These are phyloP conservation scores for Podotricha telesiphe DNA, from an alignment of 2,888 invertebrate genomes.

Conservation along the genomic window DNA sequence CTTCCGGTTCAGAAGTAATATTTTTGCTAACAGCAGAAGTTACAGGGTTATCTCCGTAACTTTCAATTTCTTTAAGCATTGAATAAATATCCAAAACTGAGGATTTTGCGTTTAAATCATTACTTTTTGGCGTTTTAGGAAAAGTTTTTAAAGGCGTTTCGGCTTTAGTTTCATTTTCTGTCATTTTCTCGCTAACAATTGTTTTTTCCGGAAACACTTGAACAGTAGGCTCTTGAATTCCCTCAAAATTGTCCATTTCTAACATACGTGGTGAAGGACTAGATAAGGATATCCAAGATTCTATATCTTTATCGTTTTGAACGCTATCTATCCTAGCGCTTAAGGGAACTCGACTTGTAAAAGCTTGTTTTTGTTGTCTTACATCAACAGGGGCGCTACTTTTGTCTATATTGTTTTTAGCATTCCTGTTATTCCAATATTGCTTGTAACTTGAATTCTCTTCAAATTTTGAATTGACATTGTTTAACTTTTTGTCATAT, in stretches of 20 bases:
- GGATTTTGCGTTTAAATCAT: constrained; percentile 65
- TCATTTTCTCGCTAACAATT: constrained; percentile 18
- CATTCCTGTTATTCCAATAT: constrained; percentile 67
- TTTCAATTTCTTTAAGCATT: constrained; percentile 80
- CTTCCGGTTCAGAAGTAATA: constrained; percentile 50
- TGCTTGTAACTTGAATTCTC: constrained; percentile 57
- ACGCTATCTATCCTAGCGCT: constrained; percentile 74
- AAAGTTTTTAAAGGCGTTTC: constrained; percentile 44
- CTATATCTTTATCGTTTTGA: constrained; percentile 75
- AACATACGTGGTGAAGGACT: constrained; percentile 67
- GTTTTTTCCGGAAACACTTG: not conserved
- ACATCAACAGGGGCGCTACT: constrained; percentile 50
- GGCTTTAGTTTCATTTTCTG: constrained; percentile 31
- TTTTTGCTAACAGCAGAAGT: constrained; percentile 52
- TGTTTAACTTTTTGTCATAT: constrained; percentile 61
- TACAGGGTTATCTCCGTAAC: constrained; percentile 73
- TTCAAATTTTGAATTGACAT: constrained; percentile 52
- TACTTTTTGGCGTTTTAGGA: constrained; percentile 50
- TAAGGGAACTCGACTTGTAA: constrained; percentile 58
- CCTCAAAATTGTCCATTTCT: constrained; percentile 54
- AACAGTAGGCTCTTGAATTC: constrained; percentile 38
- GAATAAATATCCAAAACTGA: constrained; percentile 80
- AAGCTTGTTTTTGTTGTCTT: constrained; percentile 63
- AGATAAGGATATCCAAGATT: constrained; percentile 79
- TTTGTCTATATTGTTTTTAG: constrained; percentile 52